A percentile compares a stretch with the other conserved stretches of the same genome.
phyloP scores from a whole-genome alignment of 2,797 vertebrate species.

The Petrocephalus sullivani region DNA sequence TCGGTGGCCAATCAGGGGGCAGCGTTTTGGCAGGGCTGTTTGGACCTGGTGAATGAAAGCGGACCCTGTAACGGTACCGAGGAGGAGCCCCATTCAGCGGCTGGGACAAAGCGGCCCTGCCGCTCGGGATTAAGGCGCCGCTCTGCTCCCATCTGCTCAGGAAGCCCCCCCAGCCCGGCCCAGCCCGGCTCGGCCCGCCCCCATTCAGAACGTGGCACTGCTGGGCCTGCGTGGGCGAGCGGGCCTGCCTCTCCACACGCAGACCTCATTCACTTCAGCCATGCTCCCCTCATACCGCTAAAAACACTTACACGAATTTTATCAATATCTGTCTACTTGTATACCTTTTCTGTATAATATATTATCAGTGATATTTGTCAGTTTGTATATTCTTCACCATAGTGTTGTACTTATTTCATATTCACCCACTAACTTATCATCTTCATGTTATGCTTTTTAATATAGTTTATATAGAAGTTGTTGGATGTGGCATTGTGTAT shows the following conservation, averaged over 20 bases:
- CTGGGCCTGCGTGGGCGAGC: not conserved
- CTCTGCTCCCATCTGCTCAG: conserved; percentile 15
- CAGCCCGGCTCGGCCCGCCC: not conserved
- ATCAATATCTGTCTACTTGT: not conserved
- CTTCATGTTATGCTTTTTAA: not conserved
- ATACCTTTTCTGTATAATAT: not conserved
- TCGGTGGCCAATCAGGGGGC: not conserved
- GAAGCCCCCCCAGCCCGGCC: not conserved
- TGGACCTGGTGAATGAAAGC: not conserved
- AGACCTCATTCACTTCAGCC: not conserved
- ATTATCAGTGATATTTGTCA: not conserved
- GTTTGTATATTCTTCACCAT: not conserved
- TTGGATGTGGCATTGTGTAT: not conserved
- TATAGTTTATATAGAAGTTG: not conserved
- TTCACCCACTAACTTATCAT: not conserved
- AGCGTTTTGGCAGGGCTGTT: not conserved
- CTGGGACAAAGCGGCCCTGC: not conserved
- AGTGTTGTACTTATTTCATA: not conserved
- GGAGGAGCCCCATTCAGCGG: not conserved
- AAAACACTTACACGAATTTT: not conserved
- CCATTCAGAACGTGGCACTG: not conserved
- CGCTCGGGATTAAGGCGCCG: not conserved
- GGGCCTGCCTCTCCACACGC: not conserved
- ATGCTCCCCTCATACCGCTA: not conserved
- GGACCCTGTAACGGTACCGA: not conserved